These are phyloP conservation scores for Ctenodactylus gundi DNA, from an alignment of 2,113 vertebrate genomes.

Conservation along the genomic window DNA sequence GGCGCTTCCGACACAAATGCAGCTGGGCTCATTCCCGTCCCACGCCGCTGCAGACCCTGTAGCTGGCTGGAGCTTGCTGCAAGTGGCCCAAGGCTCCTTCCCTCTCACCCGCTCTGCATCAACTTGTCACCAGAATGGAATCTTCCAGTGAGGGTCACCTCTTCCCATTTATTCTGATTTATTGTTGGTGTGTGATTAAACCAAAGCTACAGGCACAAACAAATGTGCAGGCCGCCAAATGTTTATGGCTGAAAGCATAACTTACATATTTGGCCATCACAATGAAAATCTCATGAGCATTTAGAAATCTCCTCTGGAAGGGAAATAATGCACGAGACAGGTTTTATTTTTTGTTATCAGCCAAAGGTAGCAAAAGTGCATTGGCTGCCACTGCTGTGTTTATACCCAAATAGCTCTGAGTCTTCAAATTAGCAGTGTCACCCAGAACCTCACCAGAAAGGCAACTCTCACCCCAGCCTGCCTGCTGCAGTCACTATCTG, in stretches of 20 bases:
- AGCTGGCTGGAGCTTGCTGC: neutral
- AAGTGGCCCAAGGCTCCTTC: neutral
- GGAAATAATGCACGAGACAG: neutral
- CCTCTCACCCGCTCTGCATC: neutral
- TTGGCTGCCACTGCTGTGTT: neutral
- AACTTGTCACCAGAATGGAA: slow-evolving; percentile 37
- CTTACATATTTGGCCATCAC: slow-evolving; percentile 53
- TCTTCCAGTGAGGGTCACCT: neutral
- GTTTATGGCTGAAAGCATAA: slow-evolving; percentile 38
- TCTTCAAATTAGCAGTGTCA: neutral
- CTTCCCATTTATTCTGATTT: slow-evolving; percentile 51
- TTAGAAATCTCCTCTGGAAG: slow-evolving; percentile 1
- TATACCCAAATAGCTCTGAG: neutral
- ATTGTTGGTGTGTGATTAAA: slow-evolving; percentile 47
- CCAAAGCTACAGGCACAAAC: slow-evolving; percentile 1
- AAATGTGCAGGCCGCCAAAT: neutral
- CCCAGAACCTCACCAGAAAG: neutral
- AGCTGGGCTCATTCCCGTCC: neutral
- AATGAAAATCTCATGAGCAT: neutral
- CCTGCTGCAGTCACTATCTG: neutral
- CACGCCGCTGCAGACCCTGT: neutral
- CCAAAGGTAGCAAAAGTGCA: neutral
- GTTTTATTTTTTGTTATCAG: neutral
- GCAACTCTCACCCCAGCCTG: neutral
- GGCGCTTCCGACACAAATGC: neutral